Evolutionary conservation across 2,113 vertebrate genomes (phyloP).

Genomic region (Sigmodon hispidus): DNA sequence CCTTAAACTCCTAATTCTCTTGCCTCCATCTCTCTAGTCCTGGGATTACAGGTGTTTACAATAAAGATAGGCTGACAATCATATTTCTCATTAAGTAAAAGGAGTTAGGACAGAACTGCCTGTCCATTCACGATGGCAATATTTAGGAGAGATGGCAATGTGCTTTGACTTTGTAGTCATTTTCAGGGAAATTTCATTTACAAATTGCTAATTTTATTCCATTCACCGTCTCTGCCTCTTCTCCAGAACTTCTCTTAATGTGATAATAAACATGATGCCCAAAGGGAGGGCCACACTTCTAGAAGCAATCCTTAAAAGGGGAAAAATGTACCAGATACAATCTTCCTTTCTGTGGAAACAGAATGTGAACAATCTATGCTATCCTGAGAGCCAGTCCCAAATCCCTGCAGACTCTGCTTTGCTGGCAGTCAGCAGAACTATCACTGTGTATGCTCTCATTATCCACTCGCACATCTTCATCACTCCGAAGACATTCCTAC

Average conservation of each 20-base stretch:
- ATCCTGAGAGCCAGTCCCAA: slow-evolving; percentile 76
- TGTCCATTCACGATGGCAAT: neutral
- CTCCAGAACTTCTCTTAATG: neutral
- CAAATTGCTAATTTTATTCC: slow-evolving; percentile 54
- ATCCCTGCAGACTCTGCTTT: slow-evolving; percentile 69
- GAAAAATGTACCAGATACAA: slow-evolving; percentile 29
- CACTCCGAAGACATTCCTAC: slow-evolving; percentile 50
- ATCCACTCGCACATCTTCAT: slow-evolving; percentile 82
- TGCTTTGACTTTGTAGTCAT: slow-evolving; percentile 63
- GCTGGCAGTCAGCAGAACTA: slow-evolving; percentile 72
- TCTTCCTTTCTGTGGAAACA: slow-evolving; percentile 80
- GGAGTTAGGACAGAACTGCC: neutral
- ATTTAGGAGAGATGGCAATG: slow-evolving; percentile 25
- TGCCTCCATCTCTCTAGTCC: neutral
- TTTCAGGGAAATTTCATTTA: slow-evolving; percentile 55
- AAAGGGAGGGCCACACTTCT: neutral
- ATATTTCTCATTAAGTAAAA: slow-evolving; percentile 31
- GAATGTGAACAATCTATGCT: slow-evolving; percentile 73
- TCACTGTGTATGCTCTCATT: slow-evolving; percentile 72
- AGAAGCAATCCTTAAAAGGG: slow-evolving; percentile 7
- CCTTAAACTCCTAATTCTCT: neutral
- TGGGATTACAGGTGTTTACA: neutral
- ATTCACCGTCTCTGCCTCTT: neutral
- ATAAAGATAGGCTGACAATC: neutral
- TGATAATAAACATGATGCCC: neutral